Evolutionary conservation across 53 echinoderm and acorn worm genomes (phyloP).

Genomic region (Luidia sarsii): DNA sequence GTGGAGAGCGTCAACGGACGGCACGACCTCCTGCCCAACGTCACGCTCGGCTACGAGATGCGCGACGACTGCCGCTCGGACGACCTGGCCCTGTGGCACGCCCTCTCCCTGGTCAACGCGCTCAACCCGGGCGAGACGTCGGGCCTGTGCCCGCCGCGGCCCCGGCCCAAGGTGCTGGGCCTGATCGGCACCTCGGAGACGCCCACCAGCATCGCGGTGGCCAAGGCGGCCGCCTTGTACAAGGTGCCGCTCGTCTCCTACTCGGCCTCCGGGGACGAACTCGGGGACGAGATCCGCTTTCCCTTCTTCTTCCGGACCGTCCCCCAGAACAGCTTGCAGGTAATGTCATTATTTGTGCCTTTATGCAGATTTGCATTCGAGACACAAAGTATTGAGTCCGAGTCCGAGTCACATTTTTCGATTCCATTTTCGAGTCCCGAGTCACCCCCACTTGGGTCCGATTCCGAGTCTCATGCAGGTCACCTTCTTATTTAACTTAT

Average conservation of each 20-base stretch:
- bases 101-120: slow-evolving; percentile 14
- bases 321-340: slow-evolving; percentile 24
- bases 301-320: slow-evolving; percentile 39
- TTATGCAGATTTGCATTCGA: neutral
- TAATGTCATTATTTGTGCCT: neutral
- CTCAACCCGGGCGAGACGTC: slow-evolving; percentile 18
- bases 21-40: slow-evolving; percentile 65
- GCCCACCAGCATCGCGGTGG: slow-evolving; percentile 18
- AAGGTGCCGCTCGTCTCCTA: slow-evolving; percentile 33
- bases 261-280: slow-evolving; percentile 17
- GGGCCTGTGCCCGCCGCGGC: neutral
- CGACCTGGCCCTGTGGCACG: slow-evolving; percentile 33
- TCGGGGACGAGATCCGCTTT: slow-evolving; percentile 22
- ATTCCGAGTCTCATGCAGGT: no score
- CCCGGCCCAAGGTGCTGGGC: neutral
- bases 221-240: slow-evolving; percentile 26
- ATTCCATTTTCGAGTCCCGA: no score
- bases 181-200: slow-evolving; percentile 12
- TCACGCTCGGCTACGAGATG: slow-evolving; percentile 66
- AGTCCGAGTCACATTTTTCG: no score
- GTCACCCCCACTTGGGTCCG: no score
- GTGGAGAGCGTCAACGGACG: slow-evolving; percentile 67
- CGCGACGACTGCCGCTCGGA: slow-evolving; percentile 30
- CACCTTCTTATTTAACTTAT: no score
- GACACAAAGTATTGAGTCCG: no score